Evolutionary conservation across 2,888 invertebrate genomes (phyloP).

Genomic region (Drosophila siamana): DNA sequence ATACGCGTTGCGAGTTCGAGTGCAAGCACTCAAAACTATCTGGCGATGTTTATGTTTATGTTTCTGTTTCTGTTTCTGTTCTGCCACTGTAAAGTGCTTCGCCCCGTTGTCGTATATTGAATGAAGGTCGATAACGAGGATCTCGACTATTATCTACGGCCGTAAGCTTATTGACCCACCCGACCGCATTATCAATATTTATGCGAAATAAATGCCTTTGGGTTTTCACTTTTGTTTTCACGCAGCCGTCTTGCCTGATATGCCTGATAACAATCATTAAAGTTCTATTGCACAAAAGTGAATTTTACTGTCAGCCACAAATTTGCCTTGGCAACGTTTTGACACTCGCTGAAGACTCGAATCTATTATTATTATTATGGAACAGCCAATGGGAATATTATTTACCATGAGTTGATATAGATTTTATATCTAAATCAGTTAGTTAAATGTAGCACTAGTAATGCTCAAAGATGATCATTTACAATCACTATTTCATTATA

Average conservation of each 20-base stretch:
- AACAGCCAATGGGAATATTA: too few species aligned
- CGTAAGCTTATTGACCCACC: conserved; percentile 27
- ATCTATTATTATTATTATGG: too few species aligned
- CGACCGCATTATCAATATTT: conserved; percentile 8
- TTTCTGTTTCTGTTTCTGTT: too few species aligned
- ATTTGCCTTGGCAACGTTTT: neutral
- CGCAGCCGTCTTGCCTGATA: neutral
- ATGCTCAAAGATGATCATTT: too few species aligned
- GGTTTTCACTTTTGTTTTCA: neutral
- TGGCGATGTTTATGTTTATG: conserved; percentile 29
- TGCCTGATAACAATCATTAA: neutral
- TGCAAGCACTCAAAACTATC: conserved; percentile 19
- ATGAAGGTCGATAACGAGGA: conserved; percentile 39
- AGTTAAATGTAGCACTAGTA: too few species aligned
- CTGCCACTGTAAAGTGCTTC: conserved; percentile 44
- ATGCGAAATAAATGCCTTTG: neutral
- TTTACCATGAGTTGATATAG: too few species aligned
- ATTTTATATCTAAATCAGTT: too few species aligned
- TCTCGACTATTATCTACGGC: conserved; percentile 19
- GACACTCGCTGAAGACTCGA: too few species aligned
- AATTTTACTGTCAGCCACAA: neutral
- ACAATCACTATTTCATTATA: too few species aligned
- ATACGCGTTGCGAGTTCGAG: too few species aligned
- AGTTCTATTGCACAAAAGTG: neutral
- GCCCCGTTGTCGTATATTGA: too few species aligned